phyloP scores from a whole-genome alignment of 2,797 vertebrate genomes.

The Chiroxiphia lanceolata region DNA sequence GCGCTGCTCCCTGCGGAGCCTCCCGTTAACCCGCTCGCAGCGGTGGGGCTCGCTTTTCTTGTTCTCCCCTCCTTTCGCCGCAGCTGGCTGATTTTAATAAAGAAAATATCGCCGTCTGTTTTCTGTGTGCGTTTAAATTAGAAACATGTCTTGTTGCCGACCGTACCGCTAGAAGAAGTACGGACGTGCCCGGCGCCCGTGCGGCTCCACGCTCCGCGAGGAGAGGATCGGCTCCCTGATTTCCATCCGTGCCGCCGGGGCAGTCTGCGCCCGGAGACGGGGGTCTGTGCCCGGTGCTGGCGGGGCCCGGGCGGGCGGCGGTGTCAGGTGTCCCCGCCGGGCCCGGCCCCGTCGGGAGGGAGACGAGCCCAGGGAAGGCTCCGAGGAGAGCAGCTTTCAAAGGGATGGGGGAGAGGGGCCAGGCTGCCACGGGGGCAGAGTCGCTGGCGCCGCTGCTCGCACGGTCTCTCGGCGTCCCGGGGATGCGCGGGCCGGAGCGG shows the following conservation, averaged over 20 bases:
- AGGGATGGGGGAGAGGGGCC: no score
- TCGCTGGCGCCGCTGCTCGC: neutral
- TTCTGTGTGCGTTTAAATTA: constrained; percentile 35
- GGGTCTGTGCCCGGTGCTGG: neutral
- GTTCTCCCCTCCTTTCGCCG: neutral
- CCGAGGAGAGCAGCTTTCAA: neutral
- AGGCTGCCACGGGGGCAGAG: neutral
- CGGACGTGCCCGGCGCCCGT: neutral
- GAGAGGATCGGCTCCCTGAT: neutral
- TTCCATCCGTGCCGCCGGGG: neutral
- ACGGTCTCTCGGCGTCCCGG: neutral
- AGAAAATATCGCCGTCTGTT: constrained; percentile 31
- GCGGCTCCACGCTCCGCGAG: neutral
- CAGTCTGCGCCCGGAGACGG: no score
- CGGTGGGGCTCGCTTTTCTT: neutral
- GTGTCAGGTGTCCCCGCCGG: neutral
- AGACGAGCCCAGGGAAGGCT: neutral
- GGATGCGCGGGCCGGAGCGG: neutral
- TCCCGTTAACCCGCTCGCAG: neutral
- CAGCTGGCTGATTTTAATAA: constrained; percentile 32
- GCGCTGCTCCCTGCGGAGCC: neutral
- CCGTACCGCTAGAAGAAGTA: neutral
- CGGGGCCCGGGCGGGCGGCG: neutral
- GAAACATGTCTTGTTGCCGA: neutral
- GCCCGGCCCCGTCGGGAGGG: neutral